These are phyloP conservation scores for Aleiodes sp. DNA, from an alignment of 1,140 invertebrate species.

Conservation along the genomic window DNA sequence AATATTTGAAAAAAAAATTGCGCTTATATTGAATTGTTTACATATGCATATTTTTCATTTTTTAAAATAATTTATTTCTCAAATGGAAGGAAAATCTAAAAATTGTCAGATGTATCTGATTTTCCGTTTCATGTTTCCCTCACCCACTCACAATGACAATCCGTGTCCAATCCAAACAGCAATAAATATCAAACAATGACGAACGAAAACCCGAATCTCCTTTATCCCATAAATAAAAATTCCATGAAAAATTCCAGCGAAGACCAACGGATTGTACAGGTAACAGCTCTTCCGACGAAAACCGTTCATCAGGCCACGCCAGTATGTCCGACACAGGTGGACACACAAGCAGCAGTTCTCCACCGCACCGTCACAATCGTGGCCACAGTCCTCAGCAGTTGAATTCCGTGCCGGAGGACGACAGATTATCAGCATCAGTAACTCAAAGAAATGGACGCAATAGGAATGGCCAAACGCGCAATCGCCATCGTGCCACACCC, in stretches of 20 bases:
- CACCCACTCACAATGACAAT: too few species aligned
- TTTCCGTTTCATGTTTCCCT: too few species aligned
- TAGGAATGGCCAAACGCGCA: conserved; percentile 68
- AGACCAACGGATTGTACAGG: conserved; percentile 76
- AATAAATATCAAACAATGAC: too few species aligned
- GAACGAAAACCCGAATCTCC: neutral
- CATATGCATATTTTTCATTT: too few species aligned
- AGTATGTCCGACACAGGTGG: conserved; percentile 88
- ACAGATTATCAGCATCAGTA: conserved; percentile 74
- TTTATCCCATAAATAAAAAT: conserved; percentile 15
- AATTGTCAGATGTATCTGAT: too few species aligned
- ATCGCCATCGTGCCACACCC: conserved; percentile 73
- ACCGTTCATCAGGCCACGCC: conserved; percentile 88
- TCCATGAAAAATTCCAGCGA: conserved; percentile 64
- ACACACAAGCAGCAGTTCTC: conserved; percentile 74
- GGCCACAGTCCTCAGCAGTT: conserved; percentile 68
- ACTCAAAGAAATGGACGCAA: conserved; percentile 70
- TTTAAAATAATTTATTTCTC: too few species aligned
- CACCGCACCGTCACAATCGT: conserved; percentile 66
- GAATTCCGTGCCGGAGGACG: conserved; percentile 76
- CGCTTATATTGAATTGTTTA: too few species aligned
- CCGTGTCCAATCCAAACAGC: too few species aligned
- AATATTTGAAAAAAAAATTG: too few species aligned
- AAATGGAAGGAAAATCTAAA: too few species aligned
- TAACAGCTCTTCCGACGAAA: conserved; percentile 88